Conservation (phyloP, 2,113 vertebrate genomes). For the Orthochromis malagaraziensis region DNA sequence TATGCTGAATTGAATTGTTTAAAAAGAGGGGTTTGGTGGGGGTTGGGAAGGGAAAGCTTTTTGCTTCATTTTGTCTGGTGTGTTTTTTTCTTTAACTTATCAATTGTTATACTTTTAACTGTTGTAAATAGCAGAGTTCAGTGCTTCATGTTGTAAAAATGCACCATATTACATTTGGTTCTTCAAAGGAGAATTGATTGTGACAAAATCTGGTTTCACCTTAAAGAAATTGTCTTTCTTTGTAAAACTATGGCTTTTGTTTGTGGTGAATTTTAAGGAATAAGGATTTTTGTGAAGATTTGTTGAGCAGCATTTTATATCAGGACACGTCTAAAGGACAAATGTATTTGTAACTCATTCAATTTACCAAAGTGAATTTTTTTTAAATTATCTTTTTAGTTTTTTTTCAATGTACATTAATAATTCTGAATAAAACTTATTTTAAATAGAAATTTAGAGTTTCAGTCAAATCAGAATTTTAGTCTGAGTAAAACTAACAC, state of each 20-base stretch:
- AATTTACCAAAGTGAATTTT: fast-evolving
- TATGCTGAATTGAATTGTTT: not conserved
- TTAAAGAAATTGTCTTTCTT: fast-evolving
- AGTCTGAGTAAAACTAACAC: not conserved
- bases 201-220: not conserved
- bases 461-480: not conserved
- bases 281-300: not conserved
- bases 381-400: fast-evolving
- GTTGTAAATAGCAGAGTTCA: not conserved
- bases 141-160: not conserved
- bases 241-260: fast-evolving
- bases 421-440: not conserved
- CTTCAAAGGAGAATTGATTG: fast-evolving
- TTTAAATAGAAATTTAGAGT: not conserved
- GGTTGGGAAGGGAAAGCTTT: fast-evolving
- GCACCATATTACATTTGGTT: not conserved
- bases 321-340: not conserved
- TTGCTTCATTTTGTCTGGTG: not conserved
- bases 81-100: not conserved
- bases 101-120: not conserved
- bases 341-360: not conserved
- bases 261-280: not conserved
- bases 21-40: not conserved
- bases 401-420: not conserved
- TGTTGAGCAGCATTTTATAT: not conserved